Evolutionary conservation across 2,888 invertebrate genomes (phyloP).

Genomic region (Trileptium ribeirensis): DNA sequence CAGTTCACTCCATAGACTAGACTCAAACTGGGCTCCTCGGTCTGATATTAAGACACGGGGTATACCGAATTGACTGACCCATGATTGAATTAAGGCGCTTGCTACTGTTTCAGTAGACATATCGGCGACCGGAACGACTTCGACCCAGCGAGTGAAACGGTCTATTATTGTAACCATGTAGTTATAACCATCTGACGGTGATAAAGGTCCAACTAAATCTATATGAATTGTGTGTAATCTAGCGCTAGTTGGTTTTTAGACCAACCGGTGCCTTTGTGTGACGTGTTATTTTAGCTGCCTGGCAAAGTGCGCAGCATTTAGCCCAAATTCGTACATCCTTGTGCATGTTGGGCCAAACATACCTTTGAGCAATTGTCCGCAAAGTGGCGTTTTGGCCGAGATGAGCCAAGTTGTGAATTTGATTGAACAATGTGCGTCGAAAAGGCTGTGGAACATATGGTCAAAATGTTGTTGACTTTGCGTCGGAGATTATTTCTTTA

Average conservation of each 20-base stretch:
- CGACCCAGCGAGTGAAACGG: not conserved
- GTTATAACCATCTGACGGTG: not conserved
- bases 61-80: not conserved
- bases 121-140: not conserved
- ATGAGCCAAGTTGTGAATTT: no score
- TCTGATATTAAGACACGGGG: not conserved
- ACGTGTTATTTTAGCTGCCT: not conserved
- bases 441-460: no score
- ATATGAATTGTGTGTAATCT: conserved; percentile 10
- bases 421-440: no score
- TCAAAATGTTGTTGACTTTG: no score
- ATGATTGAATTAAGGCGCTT: not conserved
- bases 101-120: not conserved
- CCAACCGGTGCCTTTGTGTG: conserved; percentile 12
- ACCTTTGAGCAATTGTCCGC: no score
- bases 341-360: not conserved
- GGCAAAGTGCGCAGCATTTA: not conserved
- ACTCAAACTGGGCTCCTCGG: not conserved
- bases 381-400: no score
- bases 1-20: not conserved
- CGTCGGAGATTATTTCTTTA: no score
- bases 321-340: not conserved
- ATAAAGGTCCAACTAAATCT: conserved; percentile 1
- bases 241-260: not conserved
- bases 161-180: not conserved